Percentiles rank a stretch among this genome's conserved stretches.
Conservation (phyloP, 1,140 invertebrate species). For the Hycleus cichorii region DNA sequence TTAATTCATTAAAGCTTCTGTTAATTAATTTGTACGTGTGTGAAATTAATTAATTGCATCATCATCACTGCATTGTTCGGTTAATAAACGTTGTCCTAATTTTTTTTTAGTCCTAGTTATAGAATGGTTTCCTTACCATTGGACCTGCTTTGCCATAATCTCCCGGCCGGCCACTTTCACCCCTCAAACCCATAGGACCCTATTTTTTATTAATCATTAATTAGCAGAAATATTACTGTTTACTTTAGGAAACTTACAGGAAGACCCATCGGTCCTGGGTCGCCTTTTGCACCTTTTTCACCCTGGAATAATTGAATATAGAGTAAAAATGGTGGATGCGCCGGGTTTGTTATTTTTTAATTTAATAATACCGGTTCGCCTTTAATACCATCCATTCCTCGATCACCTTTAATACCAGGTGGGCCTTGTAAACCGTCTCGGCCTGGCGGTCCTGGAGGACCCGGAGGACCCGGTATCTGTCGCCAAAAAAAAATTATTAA, state of each 20-base stretch:
- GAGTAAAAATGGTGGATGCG: background rate
- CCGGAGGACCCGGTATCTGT: slow-evolving; percentile 68
- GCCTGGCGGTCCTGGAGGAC: slow-evolving; percentile 72
- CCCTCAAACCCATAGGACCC: slow-evolving; percentile 84
- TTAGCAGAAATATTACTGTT: background rate
- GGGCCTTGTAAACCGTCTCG: slow-evolving; percentile 69
- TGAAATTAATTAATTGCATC: slow-evolving; percentile 19
- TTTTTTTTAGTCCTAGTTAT: slow-evolving; percentile 29
- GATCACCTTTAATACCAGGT: slow-evolving; percentile 82
- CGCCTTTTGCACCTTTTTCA: slow-evolving; percentile 81
- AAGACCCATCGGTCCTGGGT: slow-evolving; percentile 89
- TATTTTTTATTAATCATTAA: slow-evolving; percentile 35
- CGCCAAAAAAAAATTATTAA: background rate
- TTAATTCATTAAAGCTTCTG: background rate
- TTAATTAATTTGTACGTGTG: slow-evolving; percentile 15
- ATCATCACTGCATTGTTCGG: slow-evolving; percentile 36
- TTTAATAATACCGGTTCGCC: slow-evolving; percentile 67
- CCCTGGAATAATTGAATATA: slow-evolving; percentile 57
- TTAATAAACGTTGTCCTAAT: slow-evolving; percentile 25
- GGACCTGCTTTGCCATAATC: slow-evolving; percentile 67
- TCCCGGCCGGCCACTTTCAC: slow-evolving; percentile 66
- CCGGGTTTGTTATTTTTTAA: background rate
- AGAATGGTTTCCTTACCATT: slow-evolving; percentile 59
- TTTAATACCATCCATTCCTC: slow-evolving; percentile 77
- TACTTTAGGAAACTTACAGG: slow-evolving; percentile 62